Evolutionary conservation across 1,140 invertebrate species (phyloP).

Genomic region (Rhizoglyphus robini): DNA sequence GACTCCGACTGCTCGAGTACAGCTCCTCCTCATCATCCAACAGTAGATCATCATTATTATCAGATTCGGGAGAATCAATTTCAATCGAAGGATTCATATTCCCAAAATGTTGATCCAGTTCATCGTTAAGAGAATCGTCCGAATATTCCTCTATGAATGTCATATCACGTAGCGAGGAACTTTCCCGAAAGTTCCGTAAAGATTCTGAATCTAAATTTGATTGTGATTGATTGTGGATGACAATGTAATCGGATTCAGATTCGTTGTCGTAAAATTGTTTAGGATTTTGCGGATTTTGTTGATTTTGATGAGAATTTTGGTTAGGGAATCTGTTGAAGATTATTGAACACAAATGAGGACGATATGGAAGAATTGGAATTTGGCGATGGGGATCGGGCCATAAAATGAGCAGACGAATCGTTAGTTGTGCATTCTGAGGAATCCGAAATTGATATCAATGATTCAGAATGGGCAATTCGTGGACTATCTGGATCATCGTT

Average conservation of each 20-base stretch:
- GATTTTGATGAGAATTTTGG: not conserved
- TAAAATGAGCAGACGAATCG: not conserved
- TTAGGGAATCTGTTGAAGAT: too few relatives aligned
- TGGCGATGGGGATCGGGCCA: not conserved
- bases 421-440: not conserved
- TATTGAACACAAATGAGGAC: not conserved
- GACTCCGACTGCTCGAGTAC: not conserved
- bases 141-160: not conserved
- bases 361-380: not conserved
- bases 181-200: too few relatives aligned
- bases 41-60: not conserved
- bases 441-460: not conserved
- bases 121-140: not conserved
- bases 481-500: not conserved
- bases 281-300: not conserved
- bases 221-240: not conserved
- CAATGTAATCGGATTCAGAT: conserved; percentile 9
- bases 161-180: too few relatives aligned
- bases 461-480: not conserved
- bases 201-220: not conserved
- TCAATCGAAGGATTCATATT: not conserved
- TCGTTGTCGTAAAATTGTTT: not conserved
- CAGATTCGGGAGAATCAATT: too few relatives aligned
- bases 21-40: conserved; percentile 1
- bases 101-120: not conserved